Base-by-base conservation (phyloP, 1,140 invertebrate genomes). In the Littorina saxatilis region DNA sequence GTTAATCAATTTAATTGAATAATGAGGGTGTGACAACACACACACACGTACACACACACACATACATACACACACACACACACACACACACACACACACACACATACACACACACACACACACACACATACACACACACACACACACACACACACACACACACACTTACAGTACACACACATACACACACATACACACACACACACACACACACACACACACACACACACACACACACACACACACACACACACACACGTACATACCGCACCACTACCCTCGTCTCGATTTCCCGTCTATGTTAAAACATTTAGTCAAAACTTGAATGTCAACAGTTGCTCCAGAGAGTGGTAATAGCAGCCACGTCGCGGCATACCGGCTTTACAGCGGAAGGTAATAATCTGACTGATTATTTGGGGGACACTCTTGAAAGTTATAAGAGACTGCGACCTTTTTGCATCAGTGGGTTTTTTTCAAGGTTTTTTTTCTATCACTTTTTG, bases 191-290 rank as follows among this genome's bases (percentile, higher is more conserved):
- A 27, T 29, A 27, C 20, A 27, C 20, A 29, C 20, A 63, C 27
- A 63, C 61, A 63, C 27, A 32, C 61, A 32, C 20, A 29, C 61
- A 32, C 61, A 27, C n/a, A 27, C 61, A 32, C 27, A 32, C 61
- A 32, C 61, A 32, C 61, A 63, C 61, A 32, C 61, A 63, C 61
- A 32, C 61, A 63, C 20, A 32, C 61, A 63, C 61, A 27, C 61
- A 63, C 61, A 9, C 27, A 63, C 61, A 63, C 61, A 63, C 61
- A 63, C 61, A 63, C 61, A 63, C 61, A 63, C 61, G 32, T 29
- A 63, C 61, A 63, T 29, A 63, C 27, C 5, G 5, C 32, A 29
- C 2, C 27, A 63, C n/a, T 63, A 9, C 1, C 61, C 17, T 5
- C 43, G 17, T 47, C 5, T 9, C 5, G 17, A 5, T 47, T 9